Evolutionary conservation across 2,113 vertebrate species (phyloP), one percentile per base, ranked within the genome.

Genomic region (Cyprinus carpio): DNA sequence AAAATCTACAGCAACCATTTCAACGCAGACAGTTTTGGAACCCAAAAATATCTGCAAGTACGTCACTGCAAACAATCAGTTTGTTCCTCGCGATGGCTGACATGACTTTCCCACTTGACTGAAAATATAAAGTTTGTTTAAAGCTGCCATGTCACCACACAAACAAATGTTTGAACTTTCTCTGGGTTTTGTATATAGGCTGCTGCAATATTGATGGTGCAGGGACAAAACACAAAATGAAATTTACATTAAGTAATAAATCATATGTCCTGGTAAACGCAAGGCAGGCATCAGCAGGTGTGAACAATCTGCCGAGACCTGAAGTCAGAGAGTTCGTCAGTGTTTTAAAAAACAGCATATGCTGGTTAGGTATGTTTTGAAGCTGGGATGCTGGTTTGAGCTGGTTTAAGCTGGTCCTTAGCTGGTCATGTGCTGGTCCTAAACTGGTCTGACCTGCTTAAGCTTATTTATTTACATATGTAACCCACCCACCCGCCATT

Each of bases 211-310:
- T 86, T 82, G 60, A 86, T 86, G 79, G 27, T 65, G 46, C 15
- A 34, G 58, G 60, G 43, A 75, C 20, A n/a, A 49, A 84, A 79
- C 6, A 67, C 31, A 81, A 81, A 81, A 87, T 81, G n/a, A 87
- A 81, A 84, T 81, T 81, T 81, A 76, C 86, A 87, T 77, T 37
- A 80, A n/a, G 82, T 84, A 25, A 76, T 81, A 84, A n/a, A 84
- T 84, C 86, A 87, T 65, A 74, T 20, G 58, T 67, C 51, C 60
- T 31, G 31, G 58, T 84, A 79, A 49, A 67, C 64, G 71, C 27
- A 40, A 34, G 29, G 54, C 69, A 58, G 23, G 37, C 71, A 54
- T 51, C 31, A 69, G 60, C 74, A 51, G 60, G 15, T 81, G 79
- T 23, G 56, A 46, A 46, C 10, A 12, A 46, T 46, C 43, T 43